Conservation (phyloP, 2,113 vertebrate genomes). For the Pagrus major region DNA sequence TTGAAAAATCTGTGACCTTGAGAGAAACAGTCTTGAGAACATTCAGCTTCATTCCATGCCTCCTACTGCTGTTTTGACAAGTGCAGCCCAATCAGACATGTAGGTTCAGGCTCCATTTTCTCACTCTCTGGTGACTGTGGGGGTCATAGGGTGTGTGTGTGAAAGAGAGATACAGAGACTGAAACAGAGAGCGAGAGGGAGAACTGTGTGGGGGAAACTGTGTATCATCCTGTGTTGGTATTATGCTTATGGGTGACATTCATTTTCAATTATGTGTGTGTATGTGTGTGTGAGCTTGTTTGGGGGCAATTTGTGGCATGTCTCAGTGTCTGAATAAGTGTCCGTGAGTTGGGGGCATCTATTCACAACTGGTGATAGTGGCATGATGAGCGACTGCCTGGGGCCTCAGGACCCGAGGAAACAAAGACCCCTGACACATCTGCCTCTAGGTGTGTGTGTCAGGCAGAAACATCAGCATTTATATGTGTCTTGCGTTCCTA, state of each 20-base stretch:
- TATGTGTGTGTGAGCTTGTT: constrained; percentile 34
- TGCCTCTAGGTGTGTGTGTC: constrained; percentile 59
- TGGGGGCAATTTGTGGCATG: constrained; percentile 41
- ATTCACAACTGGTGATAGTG: constrained; percentile 52
- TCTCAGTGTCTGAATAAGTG: constrained; percentile 29
- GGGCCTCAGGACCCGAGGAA: constrained; percentile 44
- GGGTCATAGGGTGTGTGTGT: constrained; percentile 54
- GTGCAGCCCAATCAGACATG: constrained; percentile 73
- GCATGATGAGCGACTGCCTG: constrained; percentile 59
- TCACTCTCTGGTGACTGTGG: constrained; percentile 65
- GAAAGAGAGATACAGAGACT: constrained; percentile 20
- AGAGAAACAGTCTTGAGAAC: constrained; percentile 64
- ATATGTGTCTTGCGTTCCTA: constrained; percentile 15
- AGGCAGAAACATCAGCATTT: constrained; percentile 43
- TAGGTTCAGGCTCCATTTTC: constrained; percentile 67
- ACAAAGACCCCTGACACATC: constrained; percentile 62
- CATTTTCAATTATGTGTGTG: constrained; percentile 54
- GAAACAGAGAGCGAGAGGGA: constrained; percentile 9
- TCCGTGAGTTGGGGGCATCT: constrained; percentile 41
- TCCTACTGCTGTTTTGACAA: constrained; percentile 75
- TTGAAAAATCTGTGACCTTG: constrained; percentile 72
- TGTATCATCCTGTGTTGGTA: constrained; percentile 39
- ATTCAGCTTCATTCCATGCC: constrained; percentile 63
- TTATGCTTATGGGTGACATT: constrained; percentile 60
- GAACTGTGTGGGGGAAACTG: constrained; percentile 1